These are phyloP conservation scores for Wiebesia pumilae DNA, from an alignment of 1,140 invertebrate species.

Conservation along the genomic window DNA sequence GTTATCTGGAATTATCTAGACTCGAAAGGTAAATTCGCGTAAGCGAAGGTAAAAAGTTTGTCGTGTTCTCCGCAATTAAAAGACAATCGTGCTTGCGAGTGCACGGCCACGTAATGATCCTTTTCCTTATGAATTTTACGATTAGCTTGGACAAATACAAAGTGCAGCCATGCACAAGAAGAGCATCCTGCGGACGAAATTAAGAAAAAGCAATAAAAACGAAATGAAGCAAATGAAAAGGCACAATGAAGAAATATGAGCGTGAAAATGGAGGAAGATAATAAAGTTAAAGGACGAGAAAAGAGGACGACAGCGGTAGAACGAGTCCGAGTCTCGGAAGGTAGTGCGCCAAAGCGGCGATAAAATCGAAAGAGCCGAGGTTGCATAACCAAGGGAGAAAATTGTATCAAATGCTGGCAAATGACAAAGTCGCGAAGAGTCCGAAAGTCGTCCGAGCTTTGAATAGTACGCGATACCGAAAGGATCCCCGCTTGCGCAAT, in stretches of 20 bases:
- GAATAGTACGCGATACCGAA: too few species aligned
- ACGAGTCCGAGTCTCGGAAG: background rate
- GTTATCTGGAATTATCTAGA: background rate
- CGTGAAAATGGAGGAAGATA: background rate
- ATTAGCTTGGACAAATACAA: background rate
- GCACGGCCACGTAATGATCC: background rate
- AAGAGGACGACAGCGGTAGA: background rate
- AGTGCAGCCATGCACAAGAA: background rate
- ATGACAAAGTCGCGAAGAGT: conserved; percentile 51
- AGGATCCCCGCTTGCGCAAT: conserved; percentile 17
- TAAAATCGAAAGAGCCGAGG: background rate
- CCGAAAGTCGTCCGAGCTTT: background rate
- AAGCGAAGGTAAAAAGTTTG: background rate
- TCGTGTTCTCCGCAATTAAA: background rate
- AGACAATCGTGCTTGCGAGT: background rate
- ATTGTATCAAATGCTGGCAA: conserved; percentile 58
- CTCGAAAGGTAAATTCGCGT: background rate
- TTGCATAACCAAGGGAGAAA: conserved; percentile 46
- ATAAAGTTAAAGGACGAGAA: background rate
- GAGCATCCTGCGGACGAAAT: background rate
- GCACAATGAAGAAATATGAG: background rate
- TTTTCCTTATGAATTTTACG: background rate
- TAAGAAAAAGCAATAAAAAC: background rate
- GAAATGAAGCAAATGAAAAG: background rate
- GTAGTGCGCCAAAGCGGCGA: background rate